Percentiles rank a stretch among this genome's conserved stretches.
These are phyloP conservation scores for Epinotia nisella DNA, from an alignment of 2,888 invertebrate species.

Conservation along the genomic window DNA sequence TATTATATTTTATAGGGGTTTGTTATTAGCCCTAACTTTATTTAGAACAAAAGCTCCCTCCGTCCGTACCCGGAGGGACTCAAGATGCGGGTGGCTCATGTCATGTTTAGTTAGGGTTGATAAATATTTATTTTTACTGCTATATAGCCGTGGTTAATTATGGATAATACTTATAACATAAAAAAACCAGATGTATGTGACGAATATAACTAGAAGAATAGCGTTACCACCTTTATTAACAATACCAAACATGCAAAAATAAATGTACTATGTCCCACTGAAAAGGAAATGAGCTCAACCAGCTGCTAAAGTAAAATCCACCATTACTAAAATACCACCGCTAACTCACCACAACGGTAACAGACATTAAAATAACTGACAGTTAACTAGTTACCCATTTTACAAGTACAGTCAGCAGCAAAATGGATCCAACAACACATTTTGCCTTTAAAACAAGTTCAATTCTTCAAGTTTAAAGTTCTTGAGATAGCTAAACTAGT, in stretches of 20 bases:
- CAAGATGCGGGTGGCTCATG: constrained; percentile 13
- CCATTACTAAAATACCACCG: constrained; percentile 11
- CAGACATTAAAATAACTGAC: constrained; percentile 25
- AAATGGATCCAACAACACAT: too few relatives aligned
- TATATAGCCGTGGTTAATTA: too few relatives aligned
- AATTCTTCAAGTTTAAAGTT: too few relatives aligned
- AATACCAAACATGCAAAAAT: too few relatives aligned
- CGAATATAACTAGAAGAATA: too few relatives aligned
- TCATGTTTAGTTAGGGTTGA: not conserved
- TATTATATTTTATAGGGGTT: not conserved
- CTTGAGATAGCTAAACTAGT: too few relatives aligned
- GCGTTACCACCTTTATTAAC: too few relatives aligned
- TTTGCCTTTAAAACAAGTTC: too few relatives aligned
- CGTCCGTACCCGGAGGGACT: too few relatives aligned
- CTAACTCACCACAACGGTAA: constrained; percentile 7
- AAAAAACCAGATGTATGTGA: too few relatives aligned
- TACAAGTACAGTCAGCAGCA: not conserved
- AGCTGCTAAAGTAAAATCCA: not conserved
- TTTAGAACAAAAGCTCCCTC: not conserved
- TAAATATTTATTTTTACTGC: constrained; percentile 1
- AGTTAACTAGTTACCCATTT: constrained; percentile 13
- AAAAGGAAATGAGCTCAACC: not conserved
- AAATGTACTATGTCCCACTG: too few relatives aligned
- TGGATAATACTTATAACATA: too few relatives aligned
- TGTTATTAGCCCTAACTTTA: not conserved